Evolutionary conservation across 2,888 invertebrate species (phyloP).

Genomic region (Incurvaria masculella): DNA sequence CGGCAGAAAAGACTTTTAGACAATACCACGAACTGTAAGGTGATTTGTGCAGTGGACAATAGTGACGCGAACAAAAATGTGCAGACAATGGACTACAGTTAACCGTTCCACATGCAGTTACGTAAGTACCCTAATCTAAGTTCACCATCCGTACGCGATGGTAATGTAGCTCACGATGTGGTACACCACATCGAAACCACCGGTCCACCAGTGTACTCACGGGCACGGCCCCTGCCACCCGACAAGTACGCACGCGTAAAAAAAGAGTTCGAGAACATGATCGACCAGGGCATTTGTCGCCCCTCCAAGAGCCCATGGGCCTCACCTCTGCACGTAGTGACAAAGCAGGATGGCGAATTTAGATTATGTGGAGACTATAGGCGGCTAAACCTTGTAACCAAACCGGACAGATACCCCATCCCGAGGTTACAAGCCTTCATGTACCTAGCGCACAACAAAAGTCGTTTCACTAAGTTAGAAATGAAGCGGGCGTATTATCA

Average conservation of each 20-base stretch:
- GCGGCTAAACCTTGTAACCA: constrained; percentile 20
- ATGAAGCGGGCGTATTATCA: constrained; percentile 25
- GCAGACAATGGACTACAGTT: not conserved
- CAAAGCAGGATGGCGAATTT: constrained; percentile 13
- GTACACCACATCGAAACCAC: not conserved
- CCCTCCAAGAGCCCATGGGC: constrained; percentile 8
- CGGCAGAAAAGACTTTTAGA: constrained; percentile 2
- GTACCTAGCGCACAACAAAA: too few relatives aligned
- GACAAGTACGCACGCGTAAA: constrained; percentile 3
- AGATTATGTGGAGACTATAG: constrained; percentile 27
- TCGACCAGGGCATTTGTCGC: not conserved
- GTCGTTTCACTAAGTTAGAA: too few relatives aligned
- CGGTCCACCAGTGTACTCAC: not conserved
- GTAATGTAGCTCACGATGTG: not conserved
- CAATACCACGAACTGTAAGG: constrained; percentile 1
- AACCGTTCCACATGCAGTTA: not conserved
- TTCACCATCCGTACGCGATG: not conserved
- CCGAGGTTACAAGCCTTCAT: constrained; percentile 8
- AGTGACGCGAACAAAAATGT: not conserved
- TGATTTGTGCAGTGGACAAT: not conserved
- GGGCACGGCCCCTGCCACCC: not conserved
- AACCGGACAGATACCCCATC: constrained; percentile 23
- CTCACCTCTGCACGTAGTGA: constrained; percentile 12
- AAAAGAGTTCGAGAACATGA: constrained; percentile 9
- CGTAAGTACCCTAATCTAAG: not conserved